Evolutionary conservation across 2,888 invertebrate genomes (phyloP).

Genomic region (Pardosa pseudoannulata): DNA sequence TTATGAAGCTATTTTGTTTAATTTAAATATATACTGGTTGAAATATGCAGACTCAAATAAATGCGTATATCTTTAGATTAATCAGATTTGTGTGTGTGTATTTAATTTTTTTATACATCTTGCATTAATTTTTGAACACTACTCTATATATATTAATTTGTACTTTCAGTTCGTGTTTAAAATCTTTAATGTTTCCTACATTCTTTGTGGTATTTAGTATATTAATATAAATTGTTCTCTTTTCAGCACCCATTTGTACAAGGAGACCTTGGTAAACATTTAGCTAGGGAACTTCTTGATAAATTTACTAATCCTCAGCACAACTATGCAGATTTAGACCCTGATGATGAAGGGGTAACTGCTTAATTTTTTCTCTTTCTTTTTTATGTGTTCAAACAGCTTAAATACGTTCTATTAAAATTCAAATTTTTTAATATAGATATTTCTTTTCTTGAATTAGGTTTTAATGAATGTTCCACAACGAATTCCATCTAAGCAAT

Average conservation of each 20-base stretch:
- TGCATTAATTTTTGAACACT: no score
- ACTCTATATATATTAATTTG: no score
- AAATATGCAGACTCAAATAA: no score
- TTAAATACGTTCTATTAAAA: no score
- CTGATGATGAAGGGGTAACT: slow-evolving; percentile 71
- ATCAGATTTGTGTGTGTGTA: no score
- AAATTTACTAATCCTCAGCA: slow-evolving; percentile 71
- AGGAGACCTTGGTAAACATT: slow-evolving; percentile 65
- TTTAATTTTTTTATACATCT: no score
- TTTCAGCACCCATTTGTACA: slow-evolving; percentile 70
- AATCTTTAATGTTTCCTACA: no score
- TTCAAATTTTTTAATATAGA: neutral
- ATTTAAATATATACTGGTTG: no score
- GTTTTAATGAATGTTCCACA: slow-evolving; percentile 71
- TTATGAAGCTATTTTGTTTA: no score
- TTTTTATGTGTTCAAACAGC: neutral
- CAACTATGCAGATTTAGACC: slow-evolving; percentile 69
- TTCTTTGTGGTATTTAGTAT: neutral
- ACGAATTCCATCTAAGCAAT: slow-evolving; percentile 67
- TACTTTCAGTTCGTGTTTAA: no score
- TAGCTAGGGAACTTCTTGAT: slow-evolving; percentile 70
- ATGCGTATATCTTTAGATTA: no score
- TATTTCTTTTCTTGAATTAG: slow-evolving; percentile 16
- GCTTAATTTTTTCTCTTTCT: neutral
- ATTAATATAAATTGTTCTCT: neutral